phyloP scores from a whole-genome alignment of 2,797 vertebrate genomes.

The Enteromius thamalakanensis region DNA sequence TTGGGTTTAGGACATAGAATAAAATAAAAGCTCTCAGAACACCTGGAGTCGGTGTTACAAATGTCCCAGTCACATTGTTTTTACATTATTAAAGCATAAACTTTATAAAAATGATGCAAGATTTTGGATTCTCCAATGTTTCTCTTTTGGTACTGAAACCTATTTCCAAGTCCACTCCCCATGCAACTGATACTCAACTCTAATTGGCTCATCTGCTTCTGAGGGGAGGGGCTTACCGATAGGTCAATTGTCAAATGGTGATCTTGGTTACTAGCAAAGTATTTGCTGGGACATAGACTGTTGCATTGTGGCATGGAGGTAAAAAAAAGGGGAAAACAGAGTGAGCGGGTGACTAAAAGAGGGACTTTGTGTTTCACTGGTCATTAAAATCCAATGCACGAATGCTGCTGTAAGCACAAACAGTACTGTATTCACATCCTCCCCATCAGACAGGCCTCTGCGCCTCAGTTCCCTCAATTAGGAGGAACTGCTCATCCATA shows the following conservation, averaged over 20 bases:
- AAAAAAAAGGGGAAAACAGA: constrained; percentile 13
- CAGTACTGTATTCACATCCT: constrained; percentile 47
- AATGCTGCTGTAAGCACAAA: constrained; percentile 45
- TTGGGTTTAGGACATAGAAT: neutral
- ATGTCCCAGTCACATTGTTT: no score
- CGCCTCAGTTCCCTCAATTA: constrained; percentile 46
- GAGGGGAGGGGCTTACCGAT: no score
- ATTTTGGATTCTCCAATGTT: no score
- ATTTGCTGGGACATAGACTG: neutral
- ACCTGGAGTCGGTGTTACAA: no score
- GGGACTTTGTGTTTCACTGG: constrained; percentile 38
- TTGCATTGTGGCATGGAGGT: constrained; percentile 19
- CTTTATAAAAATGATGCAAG: no score
- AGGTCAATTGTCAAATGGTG: neutral
- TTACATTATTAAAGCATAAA: no score
- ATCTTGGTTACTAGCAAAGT: neutral
- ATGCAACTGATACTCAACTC: no score
- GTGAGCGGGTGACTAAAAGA: neutral
- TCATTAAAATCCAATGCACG: constrained; percentile 55
- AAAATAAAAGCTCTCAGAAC: neutral
- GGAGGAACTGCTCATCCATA: constrained; percentile 40
- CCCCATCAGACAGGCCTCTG: constrained; percentile 36
- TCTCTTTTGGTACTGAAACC: no score
- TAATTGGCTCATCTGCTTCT: no score
- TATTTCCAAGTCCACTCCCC: no score